phyloP scores from a whole-genome alignment of 2,113 vertebrate species.

The Syngnathus typhle region DNA sequence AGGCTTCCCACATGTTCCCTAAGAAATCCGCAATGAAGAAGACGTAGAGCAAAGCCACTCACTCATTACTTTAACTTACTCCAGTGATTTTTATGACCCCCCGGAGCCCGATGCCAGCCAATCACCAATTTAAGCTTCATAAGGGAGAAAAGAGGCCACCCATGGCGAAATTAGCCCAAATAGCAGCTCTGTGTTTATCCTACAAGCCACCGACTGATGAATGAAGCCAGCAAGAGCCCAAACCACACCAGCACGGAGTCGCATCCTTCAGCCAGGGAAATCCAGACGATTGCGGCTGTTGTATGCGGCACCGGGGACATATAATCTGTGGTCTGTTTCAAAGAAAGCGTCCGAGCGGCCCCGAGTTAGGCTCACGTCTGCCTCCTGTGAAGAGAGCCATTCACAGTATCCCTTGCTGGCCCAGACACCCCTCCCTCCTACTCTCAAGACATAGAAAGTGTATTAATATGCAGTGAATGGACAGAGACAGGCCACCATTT shows the following conservation, averaged over 20 bases:
- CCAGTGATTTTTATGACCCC: slow-evolving; percentile 31
- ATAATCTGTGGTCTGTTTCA: slow-evolving; percentile 65
- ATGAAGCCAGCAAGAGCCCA: slow-evolving; percentile 53
- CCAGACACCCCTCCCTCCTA: slow-evolving; percentile 26
- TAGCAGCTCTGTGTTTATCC: slow-evolving; percentile 40
- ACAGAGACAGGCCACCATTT: slow-evolving; percentile 66
- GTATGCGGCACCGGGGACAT: slow-evolving; percentile 61
- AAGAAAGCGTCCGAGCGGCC: slow-evolving; percentile 47
- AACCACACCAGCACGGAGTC: slow-evolving; percentile 56
- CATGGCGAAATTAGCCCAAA: slow-evolving; percentile 41
- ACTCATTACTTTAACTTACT: slow-evolving; percentile 16
- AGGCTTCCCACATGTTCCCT: slow-evolving; percentile 55
- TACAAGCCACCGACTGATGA: slow-evolving; percentile 54
- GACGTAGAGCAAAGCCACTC: slow-evolving; percentile 32
- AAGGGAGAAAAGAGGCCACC: slow-evolving; percentile 45
- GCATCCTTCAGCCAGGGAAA: slow-evolving; percentile 63
- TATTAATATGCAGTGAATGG: slow-evolving; percentile 73
- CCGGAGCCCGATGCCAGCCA: slow-evolving; percentile 30
- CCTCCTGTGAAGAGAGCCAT: slow-evolving; percentile 65
- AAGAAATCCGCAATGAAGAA: slow-evolving; percentile 39
- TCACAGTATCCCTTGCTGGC: slow-evolving; percentile 59
- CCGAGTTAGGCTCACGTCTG: slow-evolving; percentile 43
- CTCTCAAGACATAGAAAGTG: slow-evolving; percentile 59
- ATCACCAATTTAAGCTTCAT: slow-evolving; percentile 50
- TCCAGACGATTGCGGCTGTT: slow-evolving; percentile 64